These are phyloP conservation scores for Zaprionus tsacasi DNA, from an alignment of 1,140 invertebrate genomes.

Conservation along the genomic window DNA sequence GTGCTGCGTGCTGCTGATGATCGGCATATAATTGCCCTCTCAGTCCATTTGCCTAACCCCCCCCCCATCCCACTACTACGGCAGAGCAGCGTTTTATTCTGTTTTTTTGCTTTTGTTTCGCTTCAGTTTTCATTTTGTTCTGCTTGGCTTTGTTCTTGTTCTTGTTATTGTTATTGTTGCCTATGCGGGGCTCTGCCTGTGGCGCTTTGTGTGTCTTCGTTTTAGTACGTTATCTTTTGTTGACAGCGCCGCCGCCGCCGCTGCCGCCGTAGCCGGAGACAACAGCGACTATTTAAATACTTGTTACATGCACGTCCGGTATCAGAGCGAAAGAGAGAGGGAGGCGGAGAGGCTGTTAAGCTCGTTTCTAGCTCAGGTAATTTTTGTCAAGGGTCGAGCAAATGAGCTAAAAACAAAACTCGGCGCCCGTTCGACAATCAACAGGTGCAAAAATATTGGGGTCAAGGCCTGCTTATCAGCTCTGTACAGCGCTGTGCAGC, in stretches of 20 bases:
- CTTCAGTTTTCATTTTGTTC: background rate
- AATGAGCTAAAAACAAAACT: constrained; percentile 4
- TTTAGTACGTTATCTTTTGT: constrained; percentile 47
- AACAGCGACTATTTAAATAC: constrained; percentile 34
- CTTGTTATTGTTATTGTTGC: constrained; percentile 6
- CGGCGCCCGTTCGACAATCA: constrained; percentile 4
- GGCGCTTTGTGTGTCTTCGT: constrained; percentile 21
- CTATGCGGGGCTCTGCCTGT: constrained; percentile 3
- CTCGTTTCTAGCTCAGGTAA: background rate
- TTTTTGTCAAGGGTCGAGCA: background rate
- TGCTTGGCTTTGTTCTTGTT: constrained; percentile 2
- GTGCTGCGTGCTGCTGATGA: constrained; percentile 27
- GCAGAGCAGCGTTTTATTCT: background rate
- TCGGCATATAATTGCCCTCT: constrained; percentile 23
- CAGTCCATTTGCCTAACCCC: background rate
- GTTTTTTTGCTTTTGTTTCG: background rate
- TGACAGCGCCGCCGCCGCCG: constrained; percentile 25
- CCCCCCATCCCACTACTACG: background rate
- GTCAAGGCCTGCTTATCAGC: constrained; percentile 4
- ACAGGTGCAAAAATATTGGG: constrained; percentile 10
- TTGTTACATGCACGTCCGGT: constrained; percentile 32
- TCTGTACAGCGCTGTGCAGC: background rate
- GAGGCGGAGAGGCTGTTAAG: background rate
- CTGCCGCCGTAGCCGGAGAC: no score
- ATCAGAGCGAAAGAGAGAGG: background rate